Base-by-base conservation (phyloP, 1,140 invertebrate genomes). In the Drosophila obscura region DNA sequence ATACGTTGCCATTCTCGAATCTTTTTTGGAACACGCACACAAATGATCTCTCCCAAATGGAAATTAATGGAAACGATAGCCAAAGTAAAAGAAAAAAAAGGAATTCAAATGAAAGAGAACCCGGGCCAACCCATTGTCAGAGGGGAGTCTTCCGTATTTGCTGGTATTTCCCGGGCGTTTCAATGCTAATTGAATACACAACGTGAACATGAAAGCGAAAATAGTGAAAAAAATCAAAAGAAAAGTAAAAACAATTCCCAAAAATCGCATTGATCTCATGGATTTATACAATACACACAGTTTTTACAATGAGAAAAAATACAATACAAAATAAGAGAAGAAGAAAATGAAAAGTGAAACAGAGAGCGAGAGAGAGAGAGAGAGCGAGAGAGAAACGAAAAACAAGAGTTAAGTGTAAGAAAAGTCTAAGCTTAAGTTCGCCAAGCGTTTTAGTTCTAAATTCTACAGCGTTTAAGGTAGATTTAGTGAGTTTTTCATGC, bases 241-340 rank as follows among this genome's bases (percentile, higher is more conserved):
- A 59, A 50, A 87, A 73, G 71, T 71, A 65, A 71, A 80, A 74
- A 81, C 87, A 85, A 91, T 91, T 91, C 90, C 90, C 90, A 91
- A 91, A 91, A 91, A 91, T 90, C 85, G 77, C 83, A 90, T 82
- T 91, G 90, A 91, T 91, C 90, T 91, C 90, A 91, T 80, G 76
- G 80, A 82, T 89, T 90, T 85, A 83, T 85, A 80, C 83, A 87
- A 73, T 80, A 83, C 73, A 89, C 73, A 69, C 65, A 79, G 71
- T 71, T 77, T 81, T 79, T 85, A 74, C 78, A 73, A 68, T 66
- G 73, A 90, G 64, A 82, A 82, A 49, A 72, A 64, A 64, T 60
- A 62, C 15, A 59, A 31, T 46, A 35, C 15, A 4, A 58, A 26
- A 31, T 58, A 24, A 24, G 24, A 45, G 41, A 24, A 58, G n/a